Base-by-base conservation (phyloP, 1,140 invertebrate genomes). In the Chionoecetes opilio region DNA sequence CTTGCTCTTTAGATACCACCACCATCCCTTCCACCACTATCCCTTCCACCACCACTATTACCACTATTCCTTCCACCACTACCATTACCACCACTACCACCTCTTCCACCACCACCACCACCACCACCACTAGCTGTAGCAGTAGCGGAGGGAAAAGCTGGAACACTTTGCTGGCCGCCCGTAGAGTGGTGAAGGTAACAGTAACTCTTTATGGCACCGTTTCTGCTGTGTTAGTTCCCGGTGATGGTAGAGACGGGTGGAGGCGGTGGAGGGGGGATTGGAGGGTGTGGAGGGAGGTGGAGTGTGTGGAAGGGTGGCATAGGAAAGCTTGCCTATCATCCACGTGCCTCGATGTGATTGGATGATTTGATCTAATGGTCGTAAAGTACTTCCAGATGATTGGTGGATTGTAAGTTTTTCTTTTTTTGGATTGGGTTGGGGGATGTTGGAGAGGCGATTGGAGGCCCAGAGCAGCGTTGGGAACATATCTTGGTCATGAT, bases 131-230 rank as follows among this genome's bases (percentile, higher is more conserved):
- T 75, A 26, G n/a, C 63, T n/a, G 63, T n/a, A 75, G 63, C 63
- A 75, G 63, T 75, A 75, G 63, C 63, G n/a, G 26, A 14, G 63
- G 63, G 63, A 75, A 75, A 75, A 75, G 63, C 21, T n/a, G 21
- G 63, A 75, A 21, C 63, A 75, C 63, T 75, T 75, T 38, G 29
- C 92, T 93, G 82, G 85, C 92, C 35, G 29, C 38, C 32, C 82
- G 37, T 93, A 93, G 85, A 93, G 84, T 93, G 86, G 92, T 46
- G 82, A 82, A 93, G 85, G 92, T 93, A 93, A 93, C 92, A 93
- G 31, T 93, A 93, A 93, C 92, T 93, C 82, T 86, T 93, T 86
- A 93, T 86, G 82, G 82, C 82, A 46, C 84, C 82, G 85, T 93
- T 84, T 86, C 92, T 86, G 82, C 92, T 46, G 37, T 93, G 46